These are phyloP conservation scores for Calcarius ornatus DNA, from an alignment of 2,113 vertebrate species.

Conservation along the genomic window DNA sequence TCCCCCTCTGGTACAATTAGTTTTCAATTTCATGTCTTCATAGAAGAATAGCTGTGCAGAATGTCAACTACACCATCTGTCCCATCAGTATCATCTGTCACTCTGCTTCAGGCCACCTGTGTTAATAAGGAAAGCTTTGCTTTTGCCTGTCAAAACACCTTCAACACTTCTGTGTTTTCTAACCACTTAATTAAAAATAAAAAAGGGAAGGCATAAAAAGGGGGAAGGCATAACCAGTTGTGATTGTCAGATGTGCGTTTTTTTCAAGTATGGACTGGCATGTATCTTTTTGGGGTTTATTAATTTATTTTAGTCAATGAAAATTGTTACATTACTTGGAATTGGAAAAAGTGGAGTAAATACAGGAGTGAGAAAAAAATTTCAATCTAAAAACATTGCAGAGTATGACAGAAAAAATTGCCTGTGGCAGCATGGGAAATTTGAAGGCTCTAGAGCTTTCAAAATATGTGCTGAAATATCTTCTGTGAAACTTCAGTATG, in stretches of 20 bases:
- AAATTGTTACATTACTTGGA: not conserved
- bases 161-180: not conserved
- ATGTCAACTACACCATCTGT: constrained; percentile 50
- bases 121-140: constrained; percentile 3
- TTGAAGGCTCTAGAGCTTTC: not conserved
- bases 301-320: not conserved
- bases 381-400: not conserved
- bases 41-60: not conserved
- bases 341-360: not conserved
- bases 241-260: not conserved
- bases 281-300: not conserved
- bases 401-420: not conserved
- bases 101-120: constrained; percentile 26
- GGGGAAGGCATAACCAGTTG: not conserved
- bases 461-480: not conserved
- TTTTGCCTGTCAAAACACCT: constrained; percentile 21
- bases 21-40: constrained; percentile 11
- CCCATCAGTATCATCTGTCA: constrained; percentile 2
- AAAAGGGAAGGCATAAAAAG: not conserved
- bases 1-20: not conserved
- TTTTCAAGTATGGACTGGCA: not conserved
- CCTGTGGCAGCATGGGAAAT: not conserved
- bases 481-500: not conserved
- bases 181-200: not conserved
- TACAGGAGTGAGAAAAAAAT: not conserved